Evolutionary conservation across 2,113 vertebrate species (phyloP), one percentile per base, ranked within the genome.

Genomic region (Carassius auratus): DNA sequence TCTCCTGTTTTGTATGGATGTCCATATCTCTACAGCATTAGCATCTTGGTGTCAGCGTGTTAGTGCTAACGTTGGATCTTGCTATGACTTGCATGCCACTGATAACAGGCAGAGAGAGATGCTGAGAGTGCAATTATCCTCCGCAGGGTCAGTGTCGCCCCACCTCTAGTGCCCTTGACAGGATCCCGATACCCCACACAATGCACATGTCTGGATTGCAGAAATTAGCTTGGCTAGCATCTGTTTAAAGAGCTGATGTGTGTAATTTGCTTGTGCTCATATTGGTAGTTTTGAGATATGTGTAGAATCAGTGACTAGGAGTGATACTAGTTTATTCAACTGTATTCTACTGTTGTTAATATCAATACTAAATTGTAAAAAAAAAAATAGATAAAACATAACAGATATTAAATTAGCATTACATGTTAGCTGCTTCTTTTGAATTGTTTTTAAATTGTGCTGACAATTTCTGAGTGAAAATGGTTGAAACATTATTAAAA

Each of bases 41-140:
- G 19, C 42, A 75, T 75, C 42, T 48, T 0, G 12, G 71, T 48
- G 42, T 74, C 42, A 75, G 73, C 73, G n/a, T 75, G 73, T 50
- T 48, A 75, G 73, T 50, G 42, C 73, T 75, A 75, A 50, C 5
- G 42, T 0, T 48, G 71, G 26, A n/a, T 75, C 73, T 26, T 50
- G n/a, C 73, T 15, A 45, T 75, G 42, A 50, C 42, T 75, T 75
- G 9, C 36, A 2, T n/a, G 36, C 68, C 9, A 1, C 68, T 76
- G 76, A 77, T 77, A 77, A 77, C 52, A 77, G 76, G 26, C 52
- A 59, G 73, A 48, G 21, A 50, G 76, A 33, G 76, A 77, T 77
- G 76, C 76, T 77, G 76, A 77, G 76, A 57, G 8, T 36, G 52
- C 76, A 77, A 33, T 4, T 38, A 21, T 77, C 50, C 14, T 57